These are phyloP conservation scores for Syndactyla subalaris DNA, from an alignment of 2,797 vertebrate species.

Conservation along the genomic window DNA sequence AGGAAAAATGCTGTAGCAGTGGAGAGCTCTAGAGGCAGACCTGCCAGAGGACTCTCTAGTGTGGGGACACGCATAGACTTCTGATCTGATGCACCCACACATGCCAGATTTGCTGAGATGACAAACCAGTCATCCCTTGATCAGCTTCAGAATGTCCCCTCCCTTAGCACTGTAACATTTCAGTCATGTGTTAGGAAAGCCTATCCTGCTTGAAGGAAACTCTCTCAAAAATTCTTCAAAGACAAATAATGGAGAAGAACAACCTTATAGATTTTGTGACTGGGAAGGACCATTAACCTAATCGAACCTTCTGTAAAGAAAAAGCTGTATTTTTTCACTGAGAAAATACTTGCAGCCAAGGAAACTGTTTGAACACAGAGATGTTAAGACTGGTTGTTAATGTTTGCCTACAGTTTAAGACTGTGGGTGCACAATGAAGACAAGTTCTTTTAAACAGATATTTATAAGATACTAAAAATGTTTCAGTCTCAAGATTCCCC, in stretches of 20 bases:
- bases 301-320: neutral
- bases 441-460: neutral
- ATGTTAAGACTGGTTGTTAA: neutral
- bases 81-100: neutral
- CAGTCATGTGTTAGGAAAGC: accelerated
- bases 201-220: neutral
- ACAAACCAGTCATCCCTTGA: neutral
- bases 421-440: neutral
- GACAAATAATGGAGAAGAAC: neutral
- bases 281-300: neutral
- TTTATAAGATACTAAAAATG: neutral
- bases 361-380: neutral
- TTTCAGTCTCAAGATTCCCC: neutral
- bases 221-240: neutral
- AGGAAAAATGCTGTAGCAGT: accelerated
- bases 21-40: neutral
- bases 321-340: neutral
- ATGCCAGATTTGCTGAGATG: neutral
- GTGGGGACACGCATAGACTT: accelerated
- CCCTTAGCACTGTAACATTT: neutral
- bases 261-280: neutral
- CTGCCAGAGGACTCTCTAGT: neutral
- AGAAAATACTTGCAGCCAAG: neutral
- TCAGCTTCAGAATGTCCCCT: neutral
- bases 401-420: neutral